phyloP scores from a whole-genome alignment of 2,113 vertebrate genomes.

The Salminus brasiliensis region DNA sequence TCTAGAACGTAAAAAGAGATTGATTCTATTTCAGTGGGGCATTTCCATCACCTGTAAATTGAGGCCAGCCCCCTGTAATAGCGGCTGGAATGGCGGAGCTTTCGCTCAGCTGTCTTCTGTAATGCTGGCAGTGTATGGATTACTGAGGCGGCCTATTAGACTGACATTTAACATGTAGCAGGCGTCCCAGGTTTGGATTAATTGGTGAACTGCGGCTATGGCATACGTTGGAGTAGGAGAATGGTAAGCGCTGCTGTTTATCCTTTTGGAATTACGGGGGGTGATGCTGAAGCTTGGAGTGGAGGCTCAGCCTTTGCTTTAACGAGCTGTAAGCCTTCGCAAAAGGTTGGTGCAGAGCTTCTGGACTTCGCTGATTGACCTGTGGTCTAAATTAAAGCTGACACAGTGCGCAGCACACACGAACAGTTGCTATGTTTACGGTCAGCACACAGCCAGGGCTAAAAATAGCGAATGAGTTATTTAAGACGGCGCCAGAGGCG shows the following conservation, averaged over 20 bases:
- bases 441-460: background rate
- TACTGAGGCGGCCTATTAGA: background rate
- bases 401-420: too few relatives aligned
- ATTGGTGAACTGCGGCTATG: background rate
- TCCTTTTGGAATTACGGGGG: background rate
- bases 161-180: background rate
- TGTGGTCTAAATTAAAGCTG: background rate
- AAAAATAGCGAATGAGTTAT: background rate
- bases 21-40: background rate
- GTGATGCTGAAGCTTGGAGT: background rate
- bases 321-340: background rate
- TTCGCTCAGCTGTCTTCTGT: background rate
- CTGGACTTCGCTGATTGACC: background rate
- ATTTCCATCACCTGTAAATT: background rate
- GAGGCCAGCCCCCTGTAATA: background rate
- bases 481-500: background rate
- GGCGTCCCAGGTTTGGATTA: background rate
- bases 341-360: background rate
- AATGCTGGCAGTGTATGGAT: background rate
- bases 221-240: background rate
- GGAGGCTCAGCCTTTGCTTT: background rate
- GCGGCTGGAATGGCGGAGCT: background rate
- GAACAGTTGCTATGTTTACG: background rate
- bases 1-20: background rate
- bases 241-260: background rate